Evolutionary conservation across 2,797 vertebrate genomes (phyloP), one percentile per base, ranked within the genome.

Genomic region (Sebastes flavidus): DNA sequence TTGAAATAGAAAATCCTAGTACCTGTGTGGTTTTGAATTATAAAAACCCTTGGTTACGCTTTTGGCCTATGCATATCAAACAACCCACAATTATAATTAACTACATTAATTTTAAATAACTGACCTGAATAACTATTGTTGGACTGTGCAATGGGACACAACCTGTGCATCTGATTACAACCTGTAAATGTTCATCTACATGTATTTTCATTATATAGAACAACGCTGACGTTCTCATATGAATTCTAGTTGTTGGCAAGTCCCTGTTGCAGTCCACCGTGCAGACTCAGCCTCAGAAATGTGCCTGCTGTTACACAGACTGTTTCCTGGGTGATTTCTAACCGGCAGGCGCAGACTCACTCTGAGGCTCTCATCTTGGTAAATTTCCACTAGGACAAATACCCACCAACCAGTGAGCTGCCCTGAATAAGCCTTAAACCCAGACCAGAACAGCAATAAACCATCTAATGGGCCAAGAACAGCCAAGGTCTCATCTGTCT

Each of bases 381-480:
- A 93, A 89, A 92, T 92, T 93, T 94, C 92, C 92, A 94, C 81
- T 66, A 68, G 65, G 78, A 59, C 77, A 87, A 85, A 91, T 78
- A 68, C 83, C 78, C 77, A 82, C n/a, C 74, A 20, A 29, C 36
- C 42, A 42, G 69, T n/a, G 24, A 61, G 32, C 25, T n/a, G 67
- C 59, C 62, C 58, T 70, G 67, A 55, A 55, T 77, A 59, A 78
- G 54, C 78, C 22, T 14, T 63, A 70, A 80, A 66, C 68, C 52
- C 20, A 8, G 65, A 67, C 65, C 80, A 61, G 59, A 65, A 75
- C 38, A 66, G 27, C 66, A 68, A 73, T 74, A 78, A 82, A 83
- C 24, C 58, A 58, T 61, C 18, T 27, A 55, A 80, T 13, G 54
- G 52, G 30, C 24, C 54, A 20, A 69, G 6, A 67, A 10, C 6